Conservation (phyloP, 2,888 invertebrate species). For the Platypus cylindrus region DNA sequence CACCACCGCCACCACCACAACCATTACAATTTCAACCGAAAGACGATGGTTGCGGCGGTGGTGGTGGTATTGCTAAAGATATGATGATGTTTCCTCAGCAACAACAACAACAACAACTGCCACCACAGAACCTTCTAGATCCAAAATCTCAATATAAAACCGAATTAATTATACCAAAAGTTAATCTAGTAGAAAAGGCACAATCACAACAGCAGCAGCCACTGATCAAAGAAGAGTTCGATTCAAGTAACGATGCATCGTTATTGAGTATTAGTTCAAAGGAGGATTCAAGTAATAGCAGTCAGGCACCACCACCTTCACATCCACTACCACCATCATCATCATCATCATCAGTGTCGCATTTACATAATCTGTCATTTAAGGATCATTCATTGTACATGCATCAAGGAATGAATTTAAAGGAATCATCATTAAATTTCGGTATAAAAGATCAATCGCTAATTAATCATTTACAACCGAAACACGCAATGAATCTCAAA, state of each 20-base stretch:
- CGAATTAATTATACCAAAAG: constrained; percentile 49
- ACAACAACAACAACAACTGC: constrained; percentile 20
- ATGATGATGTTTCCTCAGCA: constrained; percentile 24
- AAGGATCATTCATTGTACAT: constrained; percentile 24
- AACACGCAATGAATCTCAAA: constrained; percentile 26
- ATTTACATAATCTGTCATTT: constrained; percentile 12
- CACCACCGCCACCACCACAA: constrained; percentile 13
- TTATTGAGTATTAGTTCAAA: constrained; percentile 22
- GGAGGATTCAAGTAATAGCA: constrained; percentile 14
- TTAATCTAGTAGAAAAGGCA: constrained; percentile 26
- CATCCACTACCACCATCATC: too few relatives aligned
- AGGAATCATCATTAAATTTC: constrained; percentile 25
- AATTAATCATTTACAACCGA: constrained; percentile 21
- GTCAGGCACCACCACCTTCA: constrained; percentile 10
- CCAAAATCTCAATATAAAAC: constrained; percentile 39
- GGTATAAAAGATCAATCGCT: constrained; percentile 27
- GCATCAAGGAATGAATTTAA: constrained; percentile 25
- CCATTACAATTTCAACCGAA: constrained; percentile 15
- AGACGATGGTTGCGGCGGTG: too few relatives aligned
- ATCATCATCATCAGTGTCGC: too few relatives aligned
- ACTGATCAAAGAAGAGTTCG: constrained; percentile 30
- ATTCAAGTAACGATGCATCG: constrained; percentile 27
- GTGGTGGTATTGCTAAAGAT: too few relatives aligned
- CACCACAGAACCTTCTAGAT: constrained; percentile 6
- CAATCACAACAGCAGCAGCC: constrained; percentile 36